Base-by-base conservation (phyloP, 64 coral and sea anemone genomes). In the Orbicella faveolata region DNA sequence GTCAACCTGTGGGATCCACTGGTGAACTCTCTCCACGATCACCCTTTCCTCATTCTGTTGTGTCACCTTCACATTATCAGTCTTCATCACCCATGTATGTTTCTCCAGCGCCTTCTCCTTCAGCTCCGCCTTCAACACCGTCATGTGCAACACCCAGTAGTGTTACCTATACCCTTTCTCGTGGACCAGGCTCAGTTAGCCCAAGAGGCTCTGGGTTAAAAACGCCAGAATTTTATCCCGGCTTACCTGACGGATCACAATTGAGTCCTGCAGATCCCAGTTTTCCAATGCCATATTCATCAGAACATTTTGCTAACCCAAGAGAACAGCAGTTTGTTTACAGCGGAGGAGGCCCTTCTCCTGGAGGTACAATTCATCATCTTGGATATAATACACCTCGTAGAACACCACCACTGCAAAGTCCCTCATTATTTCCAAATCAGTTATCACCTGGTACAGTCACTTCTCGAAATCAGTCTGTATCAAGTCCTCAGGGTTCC, bases 81-180 rank as follows among this genome's bases (percentile, higher is more conserved):
- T 84, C 94, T 18, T 92, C 90, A 10, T 92, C 95, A 75, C 92
- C 95, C 17, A 77, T 85, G 76, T 91, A 94, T 78, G 90, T 90
- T 30, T 90, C 94, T 0, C 88, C 91, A 52, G 83, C 90, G 25
- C 91, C 53, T 12, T 97, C 95, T 72, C 95, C 95, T 52, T 87
- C 91, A 57, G 93, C 95, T 63, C 76, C 77, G 44, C 74, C 87
- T 79, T 89, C 82, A n/a, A 97, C 95, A 2, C 94, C 94, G 7
- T 96, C 94, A 14, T 93, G 94, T 88, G 83, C 94, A 75, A 95
- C 93, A 70, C 92, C 95, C 75, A 91, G 88, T 76, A 97, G 89
- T 88, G 82, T 87, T 23, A 97, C 61, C 37, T 74, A 74, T 1
- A 87, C 93, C 61, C 87, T 93, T 73, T 92, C 95, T 87, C 80